Evolutionary conservation across 2,888 invertebrate species (phyloP).

Genomic region (Chrysolina americana): DNA sequence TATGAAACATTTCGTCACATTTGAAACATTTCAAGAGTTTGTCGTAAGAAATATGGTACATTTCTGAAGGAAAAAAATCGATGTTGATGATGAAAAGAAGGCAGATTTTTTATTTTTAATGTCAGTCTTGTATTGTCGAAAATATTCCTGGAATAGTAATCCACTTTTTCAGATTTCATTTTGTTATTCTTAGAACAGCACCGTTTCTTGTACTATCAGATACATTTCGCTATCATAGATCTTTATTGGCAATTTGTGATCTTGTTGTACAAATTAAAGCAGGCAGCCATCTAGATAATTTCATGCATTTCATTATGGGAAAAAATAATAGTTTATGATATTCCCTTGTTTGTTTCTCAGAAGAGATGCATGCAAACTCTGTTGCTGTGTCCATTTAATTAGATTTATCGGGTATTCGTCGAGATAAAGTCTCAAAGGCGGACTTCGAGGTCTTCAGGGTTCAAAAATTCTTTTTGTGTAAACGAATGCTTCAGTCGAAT

Average conservation of each 20-base stretch:
- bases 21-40: no score
- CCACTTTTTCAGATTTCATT: background rate
- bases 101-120: no score
- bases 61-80: no score
- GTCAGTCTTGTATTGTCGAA: no score
- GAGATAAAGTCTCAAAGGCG: conserved; percentile 42
- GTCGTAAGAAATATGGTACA: background rate
- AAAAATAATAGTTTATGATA: conserved; percentile 60
- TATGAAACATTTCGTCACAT: no score
- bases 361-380: conserved; percentile 56
- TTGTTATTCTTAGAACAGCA: background rate
- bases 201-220: conserved; percentile 35
- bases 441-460: background rate
- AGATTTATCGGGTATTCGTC: conserved; percentile 62
- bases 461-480: background rate
- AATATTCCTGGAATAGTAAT: background rate
- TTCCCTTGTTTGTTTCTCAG: conserved; percentile 58
- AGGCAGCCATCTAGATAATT: conserved; percentile 61
- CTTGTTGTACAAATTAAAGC: conserved; percentile 62
- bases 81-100: no score
- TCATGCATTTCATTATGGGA: conserved; percentile 54
- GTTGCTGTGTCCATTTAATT: conserved; percentile 57
- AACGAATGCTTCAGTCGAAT: background rate
- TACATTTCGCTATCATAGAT: conserved; percentile 43
- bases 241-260: conserved; percentile 56